Conservation (phyloP, 1,140 invertebrate genomes). For the Drosophila insularis region DNA sequence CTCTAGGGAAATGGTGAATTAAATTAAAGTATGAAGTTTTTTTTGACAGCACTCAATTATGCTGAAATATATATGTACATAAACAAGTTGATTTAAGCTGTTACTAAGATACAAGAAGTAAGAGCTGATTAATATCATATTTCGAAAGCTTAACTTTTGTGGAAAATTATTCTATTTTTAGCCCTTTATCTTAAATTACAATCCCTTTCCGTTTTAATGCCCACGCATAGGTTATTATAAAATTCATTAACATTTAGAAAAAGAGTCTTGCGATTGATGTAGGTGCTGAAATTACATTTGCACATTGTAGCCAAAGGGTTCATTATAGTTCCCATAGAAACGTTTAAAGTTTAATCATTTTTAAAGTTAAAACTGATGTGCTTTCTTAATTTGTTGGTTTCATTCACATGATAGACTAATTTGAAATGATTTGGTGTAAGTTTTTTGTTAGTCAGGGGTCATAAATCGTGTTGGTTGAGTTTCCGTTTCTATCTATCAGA, state of each 20-base stretch:
- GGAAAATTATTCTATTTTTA: not conserved
- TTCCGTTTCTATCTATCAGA: conserved; percentile 9
- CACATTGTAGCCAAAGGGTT: too few species aligned
- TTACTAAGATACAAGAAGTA: not conserved
- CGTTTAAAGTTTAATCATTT: not conserved
- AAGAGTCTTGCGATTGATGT: too few species aligned
- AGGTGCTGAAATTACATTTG: too few species aligned
- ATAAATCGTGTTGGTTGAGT: conserved; percentile 5
- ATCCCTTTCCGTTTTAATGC: not conserved
- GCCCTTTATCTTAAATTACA: not conserved
- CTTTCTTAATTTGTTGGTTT: not conserved
- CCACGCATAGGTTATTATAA: not conserved
- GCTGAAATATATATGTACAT: not conserved
- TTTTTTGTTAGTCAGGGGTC: not conserved
- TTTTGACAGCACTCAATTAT: not conserved
- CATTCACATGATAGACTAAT: not conserved
- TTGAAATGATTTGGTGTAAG: not conserved
- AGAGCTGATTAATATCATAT: not conserved
- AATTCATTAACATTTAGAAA: not conserved
- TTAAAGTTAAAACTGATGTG: not conserved
- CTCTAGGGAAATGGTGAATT: too few species aligned
- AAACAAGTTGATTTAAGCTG: not conserved
- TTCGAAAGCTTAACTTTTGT: not conserved
- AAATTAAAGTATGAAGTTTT: too few species aligned
- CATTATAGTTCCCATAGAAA: too few species aligned